Base-by-base conservation (phyloP, 2,113 vertebrate species). In the Halcyon malimbica region DNA sequence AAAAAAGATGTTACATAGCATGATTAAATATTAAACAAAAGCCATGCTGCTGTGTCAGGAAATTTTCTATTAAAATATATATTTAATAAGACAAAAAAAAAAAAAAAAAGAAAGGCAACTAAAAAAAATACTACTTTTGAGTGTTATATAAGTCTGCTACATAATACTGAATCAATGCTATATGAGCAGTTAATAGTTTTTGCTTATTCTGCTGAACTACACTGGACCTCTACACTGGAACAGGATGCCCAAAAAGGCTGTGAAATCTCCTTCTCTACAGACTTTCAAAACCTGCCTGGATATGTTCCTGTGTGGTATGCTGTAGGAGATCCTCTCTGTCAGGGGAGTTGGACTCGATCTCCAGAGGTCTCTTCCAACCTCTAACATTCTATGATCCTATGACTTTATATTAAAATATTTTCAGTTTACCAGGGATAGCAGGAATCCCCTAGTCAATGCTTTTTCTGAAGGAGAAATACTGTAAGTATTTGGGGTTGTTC, bases 31-130 rank as follows among this genome's bases (percentile, higher is more conserved):
- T 57, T 69, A 62, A 88, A 67, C 21, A 68, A 68, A 85, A 79
- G 8, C 0, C 6, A 77, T 48, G 10, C 0, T 60, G 11, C 11
- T 39, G 1, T 54, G 13, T 50, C 26, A 71, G n/a, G 16, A 53
- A 92, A 76, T 68, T 77, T 69, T 7, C 12, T 54, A 24, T 56
- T 48, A 60, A 77, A 57, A 1, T n/a, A 31, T 46, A 17, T 51
- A 31, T 60, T 77, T 77, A 44, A 63, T 1, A 4, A 5, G 11
- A 50, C 5, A 1, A 29, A 12, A 23, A 59, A 31, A 54, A 53
- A 53, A 53, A 53, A 7, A 64, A 51, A 44, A 62, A 21, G 24
- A 8, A 39, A 83, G 1, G 2, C 24, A 44, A 44, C 24, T 33
- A 9, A 21, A 59, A 84, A 57, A n/a, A 15, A 25, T 23, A 35